A percentile compares a stretch with the other conserved stretches of the same genome.
phyloP scores from a whole-genome alignment of 2,888 invertebrate species.

The Trichacis sp. region DNA sequence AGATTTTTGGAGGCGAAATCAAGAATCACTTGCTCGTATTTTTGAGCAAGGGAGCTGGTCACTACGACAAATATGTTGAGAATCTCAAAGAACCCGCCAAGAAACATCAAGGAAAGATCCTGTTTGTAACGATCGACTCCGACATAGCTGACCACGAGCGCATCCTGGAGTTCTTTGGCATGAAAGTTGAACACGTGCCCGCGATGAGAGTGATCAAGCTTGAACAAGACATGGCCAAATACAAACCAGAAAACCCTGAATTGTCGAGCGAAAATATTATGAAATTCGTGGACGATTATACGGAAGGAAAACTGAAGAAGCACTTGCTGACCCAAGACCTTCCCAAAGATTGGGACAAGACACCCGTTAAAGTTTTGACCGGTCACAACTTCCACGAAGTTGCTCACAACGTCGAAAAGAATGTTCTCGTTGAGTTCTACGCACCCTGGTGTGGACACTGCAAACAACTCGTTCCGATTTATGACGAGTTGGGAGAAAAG shows the following conservation, averaged over 20 bases:
- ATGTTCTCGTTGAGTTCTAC: slow-evolving; percentile 98
- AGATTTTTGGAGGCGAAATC: slow-evolving; percentile 98
- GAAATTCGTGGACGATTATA: slow-evolving; percentile 88
- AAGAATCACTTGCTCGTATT: slow-evolving; percentile 97
- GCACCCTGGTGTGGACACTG: slow-evolving; percentile 99
- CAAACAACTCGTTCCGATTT: slow-evolving; percentile 97
- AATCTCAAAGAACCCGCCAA: slow-evolving; percentile 87
- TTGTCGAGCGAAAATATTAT: slow-evolving; percentile 77
- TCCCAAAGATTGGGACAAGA: slow-evolving; percentile 97
- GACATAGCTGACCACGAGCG: slow-evolving; percentile 96
- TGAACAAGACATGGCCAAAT: slow-evolving; percentile 98
- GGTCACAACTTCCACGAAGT: slow-evolving; percentile 96
- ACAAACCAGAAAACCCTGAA: slow-evolving; percentile 87
- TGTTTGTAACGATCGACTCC: slow-evolving; percentile 95
- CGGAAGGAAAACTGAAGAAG: slow-evolving; percentile 93
- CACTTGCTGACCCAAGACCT: slow-evolving; percentile 94
- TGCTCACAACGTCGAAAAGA: slow-evolving; percentile 86
- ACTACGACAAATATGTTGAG: slow-evolving; percentile 83
- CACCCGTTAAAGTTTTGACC: slow-evolving; percentile 92
- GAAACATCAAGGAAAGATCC: slow-evolving; percentile 89
- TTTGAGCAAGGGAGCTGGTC: slow-evolving; percentile 90
- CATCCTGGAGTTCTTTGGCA: slow-evolving; percentile 99
- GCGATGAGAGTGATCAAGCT: slow-evolving; percentile 92
- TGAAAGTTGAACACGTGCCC: slow-evolving; percentile 93
- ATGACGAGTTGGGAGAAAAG: slow-evolving; percentile 94